A percentile compares a stretch with the other conserved stretches of the same genome.
Evolutionary conservation across 2,113 vertebrate genomes (phyloP).

Genomic region (Ciconia stormi): DNA sequence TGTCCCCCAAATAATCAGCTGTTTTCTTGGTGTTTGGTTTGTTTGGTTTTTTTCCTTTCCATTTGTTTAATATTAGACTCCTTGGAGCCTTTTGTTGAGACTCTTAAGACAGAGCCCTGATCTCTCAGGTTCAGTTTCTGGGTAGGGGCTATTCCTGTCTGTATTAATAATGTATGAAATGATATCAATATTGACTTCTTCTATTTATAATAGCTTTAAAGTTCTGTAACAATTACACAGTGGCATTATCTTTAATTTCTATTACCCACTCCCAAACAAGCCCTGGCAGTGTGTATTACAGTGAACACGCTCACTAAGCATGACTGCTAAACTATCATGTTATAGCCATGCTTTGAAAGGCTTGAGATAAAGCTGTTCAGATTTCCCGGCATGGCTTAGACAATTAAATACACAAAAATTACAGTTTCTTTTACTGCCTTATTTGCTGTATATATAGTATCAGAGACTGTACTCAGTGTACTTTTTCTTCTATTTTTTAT

Average conservation of each 20-base stretch:
- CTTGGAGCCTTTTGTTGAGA: neutral
- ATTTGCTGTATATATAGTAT: neutral
- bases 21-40: neutral
- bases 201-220: neutral
- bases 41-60: neutral
- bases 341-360: accelerated
- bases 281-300: neutral
- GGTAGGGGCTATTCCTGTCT: neutral
- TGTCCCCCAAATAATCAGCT: neutral
- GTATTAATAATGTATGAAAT: neutral
- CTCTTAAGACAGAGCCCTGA: neutral
- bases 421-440: neutral
- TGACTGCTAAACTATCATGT: neutral
- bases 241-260: neutral
- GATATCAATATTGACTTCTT: neutral
- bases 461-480: neutral
- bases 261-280: neutral
- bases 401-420: neutral
- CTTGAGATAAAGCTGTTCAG: neutral
- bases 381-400: neutral
- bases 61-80: neutral
- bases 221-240: neutral
- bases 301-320: neutral
- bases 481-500: neutral
- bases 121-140: neutral